These are phyloP conservation scores for Hemibagrus guttatus DNA, from an alignment of 2,797 vertebrate genomes.

Conservation along the genomic window DNA sequence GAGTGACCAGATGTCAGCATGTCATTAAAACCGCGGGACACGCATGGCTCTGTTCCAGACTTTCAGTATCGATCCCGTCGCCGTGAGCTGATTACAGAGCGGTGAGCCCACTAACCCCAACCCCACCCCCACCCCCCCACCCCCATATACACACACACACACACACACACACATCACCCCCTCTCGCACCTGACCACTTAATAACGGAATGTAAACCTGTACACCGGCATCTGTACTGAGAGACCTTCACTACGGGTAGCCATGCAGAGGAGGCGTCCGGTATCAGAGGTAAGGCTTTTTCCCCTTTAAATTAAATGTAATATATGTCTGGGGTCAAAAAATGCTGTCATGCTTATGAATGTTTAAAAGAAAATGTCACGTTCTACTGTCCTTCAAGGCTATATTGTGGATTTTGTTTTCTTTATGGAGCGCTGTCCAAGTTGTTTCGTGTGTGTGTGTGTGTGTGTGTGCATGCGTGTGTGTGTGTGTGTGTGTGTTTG, in stretches of 20 bases:
- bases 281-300: not conserved
- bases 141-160: not conserved
- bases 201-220: not conserved
- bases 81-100: conserved; percentile 44
- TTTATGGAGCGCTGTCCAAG: not conserved
- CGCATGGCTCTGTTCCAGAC: conserved; percentile 62
- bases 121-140: not conserved
- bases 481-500: not conserved
- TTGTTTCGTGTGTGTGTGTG: not conserved
- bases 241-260: not conserved
- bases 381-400: conserved; percentile 1
- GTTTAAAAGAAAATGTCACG: not conserved
- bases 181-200: not conserved
- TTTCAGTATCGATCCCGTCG: conserved; percentile 49
- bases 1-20: conserved; percentile 10
- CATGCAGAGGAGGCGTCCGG: conserved; percentile 27
- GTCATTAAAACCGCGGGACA: conserved; percentile 29
- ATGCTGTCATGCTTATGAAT: not conserved
- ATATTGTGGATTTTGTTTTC: not conserved
- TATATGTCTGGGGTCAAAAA: not conserved
- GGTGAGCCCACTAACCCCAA: not conserved
- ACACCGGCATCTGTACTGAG: not conserved
- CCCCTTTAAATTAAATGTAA: not conserved
- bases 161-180: not conserved
- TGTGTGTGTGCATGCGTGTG: not conserved